These are phyloP conservation scores for Blastobasis adustella DNA, from an alignment of 2,888 invertebrate genomes.

Conservation along the genomic window DNA sequence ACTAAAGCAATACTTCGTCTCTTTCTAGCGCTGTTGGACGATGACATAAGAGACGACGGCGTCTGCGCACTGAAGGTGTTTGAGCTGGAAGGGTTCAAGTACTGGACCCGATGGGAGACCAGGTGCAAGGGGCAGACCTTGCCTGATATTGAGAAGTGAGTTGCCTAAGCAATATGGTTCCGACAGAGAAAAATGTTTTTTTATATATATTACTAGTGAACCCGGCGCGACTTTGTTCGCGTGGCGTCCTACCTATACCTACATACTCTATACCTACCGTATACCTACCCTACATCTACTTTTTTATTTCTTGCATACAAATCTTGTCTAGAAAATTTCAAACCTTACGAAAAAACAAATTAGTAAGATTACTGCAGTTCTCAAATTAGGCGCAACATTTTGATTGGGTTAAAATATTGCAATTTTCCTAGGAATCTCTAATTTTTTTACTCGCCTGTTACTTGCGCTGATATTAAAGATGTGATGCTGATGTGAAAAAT, in stretches of 20 bases:
- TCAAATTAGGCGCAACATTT: too few species aligned
- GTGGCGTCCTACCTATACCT: too few species aligned
- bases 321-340: neutral
- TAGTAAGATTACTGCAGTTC: neutral
- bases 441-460: too few species aligned
- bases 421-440: too few species aligned
- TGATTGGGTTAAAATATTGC: too few species aligned
- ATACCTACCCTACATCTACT: too few species aligned
- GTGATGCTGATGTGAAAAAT: too few species aligned
- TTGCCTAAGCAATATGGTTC: conserved; percentile 11
- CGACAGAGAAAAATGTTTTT: too few species aligned
- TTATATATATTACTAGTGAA: neutral
- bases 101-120: conserved; percentile 63
- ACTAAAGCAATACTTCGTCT: neutral
- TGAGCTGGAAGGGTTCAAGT: conserved; percentile 62
- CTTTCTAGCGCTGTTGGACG: conserved; percentile 56
- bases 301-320: neutral
- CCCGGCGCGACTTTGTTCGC: too few species aligned
- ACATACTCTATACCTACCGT: too few species aligned
- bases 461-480: too few species aligned
- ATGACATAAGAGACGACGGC: conserved; percentile 61
- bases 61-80: conserved; percentile 58
- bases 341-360: neutral
- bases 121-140: conserved; percentile 55
- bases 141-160: conserved; percentile 65